These are phyloP conservation scores for Macroteleia sp. DNA, from an alignment of 2,888 invertebrate species.

Conservation along the genomic window DNA sequence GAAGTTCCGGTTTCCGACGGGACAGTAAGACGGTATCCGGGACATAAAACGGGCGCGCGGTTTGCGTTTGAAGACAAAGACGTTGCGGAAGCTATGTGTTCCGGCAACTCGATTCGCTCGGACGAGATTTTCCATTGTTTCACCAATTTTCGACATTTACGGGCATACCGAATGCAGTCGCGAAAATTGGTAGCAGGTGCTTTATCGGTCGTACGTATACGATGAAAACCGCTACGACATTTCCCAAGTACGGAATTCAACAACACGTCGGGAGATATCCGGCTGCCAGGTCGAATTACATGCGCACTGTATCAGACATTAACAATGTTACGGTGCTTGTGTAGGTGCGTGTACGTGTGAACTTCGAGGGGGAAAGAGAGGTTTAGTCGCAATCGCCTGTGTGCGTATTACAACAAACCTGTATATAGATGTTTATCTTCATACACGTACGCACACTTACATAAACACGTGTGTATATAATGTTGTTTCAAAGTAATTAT, in stretches of 20 bases:
- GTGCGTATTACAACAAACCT: constrained; percentile 22
- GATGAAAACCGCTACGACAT: constrained; percentile 58
- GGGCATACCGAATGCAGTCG: constrained; percentile 40
- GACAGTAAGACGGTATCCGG: constrained; percentile 62
- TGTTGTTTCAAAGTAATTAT: constrained; percentile 44
- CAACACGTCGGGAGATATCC: constrained; percentile 57
- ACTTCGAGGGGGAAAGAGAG: background rate
- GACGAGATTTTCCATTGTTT: constrained; percentile 64
- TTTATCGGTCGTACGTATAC: constrained; percentile 54
- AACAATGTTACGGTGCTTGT: constrained; percentile 45
- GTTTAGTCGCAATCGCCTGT: background rate
- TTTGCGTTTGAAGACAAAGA: constrained; percentile 63
- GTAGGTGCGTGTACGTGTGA: constrained; percentile 8
- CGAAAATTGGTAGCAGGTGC: constrained; percentile 65
- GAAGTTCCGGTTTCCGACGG: constrained; percentile 63
- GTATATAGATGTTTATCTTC: constrained; percentile 17
- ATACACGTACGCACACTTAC: constrained; percentile 10
- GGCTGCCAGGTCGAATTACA: constrained; percentile 63
- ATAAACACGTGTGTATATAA: constrained; percentile 16
- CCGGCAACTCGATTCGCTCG: constrained; percentile 64
- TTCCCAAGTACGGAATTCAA: constrained; percentile 60
- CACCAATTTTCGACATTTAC: constrained; percentile 64
- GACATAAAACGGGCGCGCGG: constrained; percentile 29
- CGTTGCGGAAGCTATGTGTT: constrained; percentile 61
- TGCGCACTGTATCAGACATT: constrained; percentile 62